Evolutionary conservation across 1,140 invertebrate genomes (phyloP).

Genomic region (Lordiphosa mommai): DNA sequence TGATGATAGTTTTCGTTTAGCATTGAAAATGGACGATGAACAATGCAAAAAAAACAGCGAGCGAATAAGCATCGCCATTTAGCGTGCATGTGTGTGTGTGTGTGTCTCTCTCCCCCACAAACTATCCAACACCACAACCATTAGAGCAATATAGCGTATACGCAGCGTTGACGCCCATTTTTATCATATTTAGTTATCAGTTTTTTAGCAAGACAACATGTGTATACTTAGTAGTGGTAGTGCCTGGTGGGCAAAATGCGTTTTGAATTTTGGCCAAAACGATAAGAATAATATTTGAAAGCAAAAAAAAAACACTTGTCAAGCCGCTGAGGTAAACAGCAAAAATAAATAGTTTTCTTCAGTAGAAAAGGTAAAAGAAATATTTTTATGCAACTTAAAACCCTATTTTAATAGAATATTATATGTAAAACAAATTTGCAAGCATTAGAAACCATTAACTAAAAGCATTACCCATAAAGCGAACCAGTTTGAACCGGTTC

Average conservation of each 20-base stretch:
- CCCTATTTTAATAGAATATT: too few species aligned
- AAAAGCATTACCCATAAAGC: too few species aligned
- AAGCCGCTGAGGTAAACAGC: neutral
- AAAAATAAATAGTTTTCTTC: neutral
- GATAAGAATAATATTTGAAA: neutral
- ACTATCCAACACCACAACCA: conserved; percentile 3
- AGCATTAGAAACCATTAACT: too few species aligned
- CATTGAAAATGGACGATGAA: conserved; percentile 43
- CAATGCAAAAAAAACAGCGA: conserved; percentile 1
- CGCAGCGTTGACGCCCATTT: conserved; percentile 37
- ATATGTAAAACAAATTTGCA: too few species aligned
- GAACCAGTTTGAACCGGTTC: too few species aligned
- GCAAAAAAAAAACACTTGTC: neutral
- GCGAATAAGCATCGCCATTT: conserved; percentile 20
- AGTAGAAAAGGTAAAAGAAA: too few species aligned
- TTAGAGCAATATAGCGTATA: conserved; percentile 25
- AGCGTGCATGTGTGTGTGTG: too few species aligned
- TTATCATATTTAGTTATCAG: conserved; percentile 7
- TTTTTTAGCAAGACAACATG: neutral
- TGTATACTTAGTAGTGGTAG: neutral
- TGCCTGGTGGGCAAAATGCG: conserved; percentile 1
- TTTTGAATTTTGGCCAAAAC: conserved; percentile 1
- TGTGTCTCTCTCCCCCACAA: conserved; percentile 1
- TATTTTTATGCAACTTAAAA: too few species aligned
- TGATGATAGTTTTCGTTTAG: conserved; percentile 44